These are phyloP conservation scores for Xylocampa areola DNA, from an alignment of 2,888 invertebrate species.

Conservation along the genomic window DNA sequence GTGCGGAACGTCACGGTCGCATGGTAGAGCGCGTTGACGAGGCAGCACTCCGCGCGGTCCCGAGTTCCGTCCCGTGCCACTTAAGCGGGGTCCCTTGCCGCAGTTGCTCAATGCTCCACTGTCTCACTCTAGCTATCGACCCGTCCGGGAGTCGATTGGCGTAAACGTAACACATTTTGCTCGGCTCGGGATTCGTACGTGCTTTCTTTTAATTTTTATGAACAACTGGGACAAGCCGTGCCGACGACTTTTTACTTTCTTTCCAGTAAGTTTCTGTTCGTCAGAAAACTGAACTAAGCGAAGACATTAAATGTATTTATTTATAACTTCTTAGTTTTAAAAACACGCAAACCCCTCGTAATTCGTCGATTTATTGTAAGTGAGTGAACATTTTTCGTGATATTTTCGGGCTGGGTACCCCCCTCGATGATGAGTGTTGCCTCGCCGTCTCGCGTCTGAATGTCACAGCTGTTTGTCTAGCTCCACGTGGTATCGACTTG, in stretches of 20 bases:
- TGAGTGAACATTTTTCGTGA: constrained; percentile 6
- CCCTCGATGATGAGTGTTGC: neutral
- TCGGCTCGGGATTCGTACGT: constrained; percentile 21
- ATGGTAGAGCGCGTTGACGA: neutral
- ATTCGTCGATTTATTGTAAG: constrained; percentile 11
- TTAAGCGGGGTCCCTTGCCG: constrained; percentile 1
- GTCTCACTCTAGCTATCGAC: constrained; percentile 50
- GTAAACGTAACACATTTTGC: constrained; percentile 43
- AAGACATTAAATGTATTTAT: neutral
- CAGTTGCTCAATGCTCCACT: constrained; percentile 15
- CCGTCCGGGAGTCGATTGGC: constrained; percentile 34
- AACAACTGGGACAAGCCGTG: neutral
- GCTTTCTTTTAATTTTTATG: constrained; percentile 18
- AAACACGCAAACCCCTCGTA: constrained; percentile 12
- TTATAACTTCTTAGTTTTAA: constrained; percentile 1
- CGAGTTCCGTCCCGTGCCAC: neutral
- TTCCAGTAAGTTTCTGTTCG: neutral
- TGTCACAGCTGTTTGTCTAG: constrained; percentile 9
- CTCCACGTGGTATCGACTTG: neutral
- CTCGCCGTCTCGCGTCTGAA: neutral
- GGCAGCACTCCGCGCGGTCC: neutral
- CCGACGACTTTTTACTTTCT: constrained; percentile 1
- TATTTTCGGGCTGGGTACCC: constrained; percentile 4
- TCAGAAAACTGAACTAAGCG: neutral
- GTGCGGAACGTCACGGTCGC: neutral